A percentile compares a stretch with the other conserved stretches of the same genome.
Conservation (phyloP, 2,888 invertebrate genomes). For the Idaea straminata region DNA sequence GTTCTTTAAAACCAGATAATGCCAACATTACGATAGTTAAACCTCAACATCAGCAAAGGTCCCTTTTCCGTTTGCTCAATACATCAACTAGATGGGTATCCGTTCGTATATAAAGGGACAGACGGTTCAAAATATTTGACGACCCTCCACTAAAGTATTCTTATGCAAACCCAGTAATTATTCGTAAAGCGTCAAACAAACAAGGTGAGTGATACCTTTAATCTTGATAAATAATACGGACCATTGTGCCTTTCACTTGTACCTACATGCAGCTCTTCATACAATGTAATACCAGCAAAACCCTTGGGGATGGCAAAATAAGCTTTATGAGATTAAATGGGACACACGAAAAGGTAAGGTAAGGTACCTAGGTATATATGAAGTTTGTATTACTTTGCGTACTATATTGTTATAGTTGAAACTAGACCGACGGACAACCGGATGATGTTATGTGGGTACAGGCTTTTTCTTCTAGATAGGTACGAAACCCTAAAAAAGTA, state of each 20-base stretch:
- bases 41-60: neutral
- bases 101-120: neutral
- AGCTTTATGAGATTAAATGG: conserved; percentile 57
- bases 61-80: neutral
- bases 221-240: conserved; percentile 13
- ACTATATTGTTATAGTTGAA: neutral
- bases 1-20: neutral
- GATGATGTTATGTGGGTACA: neutral
- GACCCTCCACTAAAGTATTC: neutral
- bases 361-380: conserved; percentile 25
- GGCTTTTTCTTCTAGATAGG: no score
- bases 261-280: conserved; percentile 39
- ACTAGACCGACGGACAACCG: conserved; percentile 6
- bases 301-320: conserved; percentile 43
- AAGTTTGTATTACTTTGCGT: neutral
- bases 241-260: conserved; percentile 17
- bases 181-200: neutral
- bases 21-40: neutral
- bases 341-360: conserved; percentile 32
- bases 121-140: neutral
- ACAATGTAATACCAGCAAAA: conserved; percentile 37
- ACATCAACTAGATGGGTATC: neutral
- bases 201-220: conserved; percentile 2
- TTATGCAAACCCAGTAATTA: conserved; percentile 1
- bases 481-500: no score